Evolutionary conservation across 2,888 invertebrate species (phyloP), one percentile per base, ranked within the genome.

Genomic region (Synanthedon tipuliformis): DNA sequence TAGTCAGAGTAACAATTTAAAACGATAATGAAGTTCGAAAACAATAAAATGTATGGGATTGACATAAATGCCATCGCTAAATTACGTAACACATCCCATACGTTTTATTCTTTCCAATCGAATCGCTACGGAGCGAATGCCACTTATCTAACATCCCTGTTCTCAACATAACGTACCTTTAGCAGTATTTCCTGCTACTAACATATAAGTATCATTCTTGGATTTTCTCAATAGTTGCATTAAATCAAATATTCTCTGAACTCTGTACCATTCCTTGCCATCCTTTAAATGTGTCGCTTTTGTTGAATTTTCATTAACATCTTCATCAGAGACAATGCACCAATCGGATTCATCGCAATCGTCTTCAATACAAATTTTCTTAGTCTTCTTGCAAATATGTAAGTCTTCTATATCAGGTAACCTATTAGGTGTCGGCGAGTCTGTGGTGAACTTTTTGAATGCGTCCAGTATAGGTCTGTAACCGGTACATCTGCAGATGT

Each of bases 401-500:
- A 73, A 53, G 53, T 68, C 70, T 58, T 81, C 70, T 40, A 75
- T 74, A 53, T 78, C 90, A 10, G 62, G 53, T 57, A 90, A 73
- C 54, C 80, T 75, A 1, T 85, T 72, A 3, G 69, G 62, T n/a
- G 66, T 60, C 0, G 88, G 82, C 5, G 89, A 88, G 64, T 92
- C 92, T 23, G 68, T 79, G 0, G 92, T 92, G 57, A 93, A 91
- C n/a, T 90, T 90, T 66, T 94, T 94, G 74, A 94, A 93, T 1
- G 94, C 90, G 62, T 94, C 93, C 50, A 94, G 70, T 53, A 95
- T 94, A 1, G 94, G 90, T 8, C 94, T 85, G 62, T 93, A 94
- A 0, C 94, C 94, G 0, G 94, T 94, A 66, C 94, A 94, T 49
- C 94, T 89, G 59, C 94, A 94, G n/a, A 93, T 89, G 60, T 94